phyloP scores from a whole-genome alignment of 2,888 invertebrate genomes.

The Agonopterix subpropinquella region DNA sequence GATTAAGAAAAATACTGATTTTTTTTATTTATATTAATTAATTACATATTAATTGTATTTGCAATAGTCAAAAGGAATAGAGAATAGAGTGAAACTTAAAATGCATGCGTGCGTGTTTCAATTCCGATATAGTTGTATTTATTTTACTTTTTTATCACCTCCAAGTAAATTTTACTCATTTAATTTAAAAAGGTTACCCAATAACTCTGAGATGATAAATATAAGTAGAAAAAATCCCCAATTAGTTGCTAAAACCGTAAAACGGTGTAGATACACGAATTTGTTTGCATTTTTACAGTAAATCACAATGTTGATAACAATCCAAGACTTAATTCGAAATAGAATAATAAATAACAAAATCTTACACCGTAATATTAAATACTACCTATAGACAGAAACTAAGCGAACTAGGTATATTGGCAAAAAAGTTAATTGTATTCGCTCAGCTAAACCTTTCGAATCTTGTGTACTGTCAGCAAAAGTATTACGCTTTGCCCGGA shows the following conservation, averaged over 20 bases:
- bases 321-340: conserved; percentile 63
- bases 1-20: conserved; percentile 32
- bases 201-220: conserved; percentile 1
- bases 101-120: neutral
- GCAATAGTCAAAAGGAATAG: neutral
- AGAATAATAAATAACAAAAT: conserved; percentile 73
- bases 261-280: too few species aligned
- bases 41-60: neutral
- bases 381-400: conserved; percentile 60
- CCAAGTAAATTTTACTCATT: neutral
- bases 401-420: conserved; percentile 58
- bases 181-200: neutral
- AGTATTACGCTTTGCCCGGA: too few species aligned
- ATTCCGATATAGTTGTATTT: neutral
- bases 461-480: too few species aligned
- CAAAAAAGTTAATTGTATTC: conserved; percentile 35
- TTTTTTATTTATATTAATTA: conserved; percentile 13
- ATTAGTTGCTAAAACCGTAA: conserved; percentile 8
- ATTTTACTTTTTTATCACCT: conserved; percentile 2
- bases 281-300: conserved; percentile 28
- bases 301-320: conserved; percentile 57
- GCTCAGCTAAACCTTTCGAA: conserved; percentile 1
- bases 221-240: neutral
- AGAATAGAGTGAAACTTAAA: neutral
- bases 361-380: conserved; percentile 50